A percentile compares a stretch with the other conserved stretches of the same genome.
These are phyloP conservation scores for Ochropacha duplaris DNA, from an alignment of 2,888 invertebrate species.

Conservation along the genomic window DNA sequence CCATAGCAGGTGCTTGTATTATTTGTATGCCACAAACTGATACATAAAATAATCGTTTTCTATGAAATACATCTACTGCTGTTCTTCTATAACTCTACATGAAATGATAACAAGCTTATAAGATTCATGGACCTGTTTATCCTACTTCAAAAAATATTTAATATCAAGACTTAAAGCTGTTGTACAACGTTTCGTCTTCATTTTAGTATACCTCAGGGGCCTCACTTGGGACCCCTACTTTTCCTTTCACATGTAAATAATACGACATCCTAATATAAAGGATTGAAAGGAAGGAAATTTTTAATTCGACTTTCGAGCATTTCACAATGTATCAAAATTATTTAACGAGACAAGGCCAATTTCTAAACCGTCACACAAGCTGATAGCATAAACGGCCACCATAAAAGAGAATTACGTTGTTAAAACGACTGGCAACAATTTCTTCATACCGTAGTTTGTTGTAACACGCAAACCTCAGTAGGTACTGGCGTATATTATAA, in stretches of 20 bases:
- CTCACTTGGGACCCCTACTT: no score
- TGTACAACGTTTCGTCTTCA: no score
- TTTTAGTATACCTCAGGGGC: no score
- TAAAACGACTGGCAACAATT: slow-evolving; percentile 56
- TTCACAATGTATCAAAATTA: slow-evolving; percentile 33
- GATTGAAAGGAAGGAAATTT: background rate
- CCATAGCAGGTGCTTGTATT: slow-evolving; percentile 72
- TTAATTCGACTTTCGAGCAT: slow-evolving; percentile 18
- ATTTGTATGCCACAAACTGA: slow-evolving; percentile 25
- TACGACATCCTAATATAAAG: no score
- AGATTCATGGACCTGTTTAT: no score
- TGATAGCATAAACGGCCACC: slow-evolving; percentile 52
- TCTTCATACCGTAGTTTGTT: slow-evolving; percentile 45
- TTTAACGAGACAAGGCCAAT: slow-evolving; percentile 38
- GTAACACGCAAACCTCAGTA: slow-evolving; percentile 50
- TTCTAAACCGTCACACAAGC: slow-evolving; percentile 47
- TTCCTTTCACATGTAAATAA: no score
- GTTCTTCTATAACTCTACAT: no score
- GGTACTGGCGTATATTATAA: slow-evolving; percentile 14
- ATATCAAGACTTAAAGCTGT: no score
- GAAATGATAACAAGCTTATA: no score
- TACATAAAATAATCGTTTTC: no score
- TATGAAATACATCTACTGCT: no score
- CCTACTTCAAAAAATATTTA: no score
- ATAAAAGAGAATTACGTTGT: slow-evolving; percentile 64